phyloP scores from a whole-genome alignment of 2,797 vertebrate genomes.

The Thamnophis elegans region DNA sequence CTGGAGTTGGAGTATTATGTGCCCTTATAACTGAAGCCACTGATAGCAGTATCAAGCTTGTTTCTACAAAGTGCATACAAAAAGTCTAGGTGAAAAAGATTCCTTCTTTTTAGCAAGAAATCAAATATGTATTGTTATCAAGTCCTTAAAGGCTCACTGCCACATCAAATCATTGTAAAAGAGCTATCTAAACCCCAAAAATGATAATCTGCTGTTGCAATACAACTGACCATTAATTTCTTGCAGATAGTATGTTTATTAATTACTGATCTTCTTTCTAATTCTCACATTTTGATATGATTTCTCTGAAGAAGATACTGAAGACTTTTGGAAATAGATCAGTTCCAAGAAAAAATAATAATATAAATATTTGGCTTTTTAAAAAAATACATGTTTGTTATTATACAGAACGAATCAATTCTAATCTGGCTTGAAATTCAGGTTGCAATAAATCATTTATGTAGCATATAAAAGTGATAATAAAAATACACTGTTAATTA shows the following conservation, averaged over 20 bases:
- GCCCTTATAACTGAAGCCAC: too few species aligned
- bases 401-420: background rate
- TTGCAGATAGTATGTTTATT: constrained; percentile 3
- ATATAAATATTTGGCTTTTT: background rate
- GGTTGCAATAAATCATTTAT: background rate
- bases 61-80: background rate
- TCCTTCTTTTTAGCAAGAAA: background rate
- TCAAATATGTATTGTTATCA: background rate
- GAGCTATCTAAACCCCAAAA: background rate
- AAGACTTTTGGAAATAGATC: background rate
- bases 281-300: background rate
- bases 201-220: background rate
- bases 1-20: too few species aligned
- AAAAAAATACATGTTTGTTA: background rate
- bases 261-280: background rate
- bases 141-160: background rate
- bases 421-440: constrained; percentile 1
- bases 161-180: background rate
- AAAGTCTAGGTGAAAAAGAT: background rate
- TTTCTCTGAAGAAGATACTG: constrained; percentile 1
- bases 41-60: background rate
- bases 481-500: background rate
- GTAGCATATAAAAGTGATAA: background rate
- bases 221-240: background rate
- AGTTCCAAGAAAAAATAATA: background rate